Conservation (phyloP, 2,113 vertebrate genomes). For the Columbina picui region DNA sequence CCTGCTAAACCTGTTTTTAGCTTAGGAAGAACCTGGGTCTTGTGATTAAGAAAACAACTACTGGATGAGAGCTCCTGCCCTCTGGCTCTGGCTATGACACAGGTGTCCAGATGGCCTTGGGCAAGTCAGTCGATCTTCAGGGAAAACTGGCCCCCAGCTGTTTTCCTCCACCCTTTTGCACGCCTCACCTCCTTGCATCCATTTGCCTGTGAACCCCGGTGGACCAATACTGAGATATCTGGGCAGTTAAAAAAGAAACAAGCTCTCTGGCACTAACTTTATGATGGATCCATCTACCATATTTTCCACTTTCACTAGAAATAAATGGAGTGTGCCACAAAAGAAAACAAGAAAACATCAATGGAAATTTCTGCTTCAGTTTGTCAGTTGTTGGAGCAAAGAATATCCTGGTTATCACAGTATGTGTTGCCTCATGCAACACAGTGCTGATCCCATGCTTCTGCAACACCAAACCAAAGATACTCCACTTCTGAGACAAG, state of each 20-base stretch:
- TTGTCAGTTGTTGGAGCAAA: background rate
- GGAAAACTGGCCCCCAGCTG: background rate
- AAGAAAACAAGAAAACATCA: background rate
- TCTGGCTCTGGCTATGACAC: background rate
- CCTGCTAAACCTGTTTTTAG: background rate
- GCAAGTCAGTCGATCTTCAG: background rate
- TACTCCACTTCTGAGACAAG: background rate
- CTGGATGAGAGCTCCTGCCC: background rate
- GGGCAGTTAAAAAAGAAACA: background rate
- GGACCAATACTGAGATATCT: background rate
- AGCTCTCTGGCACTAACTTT: background rate
- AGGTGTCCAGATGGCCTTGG: background rate
- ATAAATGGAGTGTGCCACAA: background rate
- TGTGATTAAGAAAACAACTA: background rate
- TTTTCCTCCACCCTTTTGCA: background rate
- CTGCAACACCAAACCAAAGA: background rate
- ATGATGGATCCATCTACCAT: background rate
- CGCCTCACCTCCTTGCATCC: background rate
- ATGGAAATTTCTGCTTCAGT: background rate
- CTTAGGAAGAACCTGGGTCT: background rate
- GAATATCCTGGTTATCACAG: background rate
- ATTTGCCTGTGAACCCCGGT: background rate
- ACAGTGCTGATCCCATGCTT: rapidly evolving
- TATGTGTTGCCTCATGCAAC: background rate
- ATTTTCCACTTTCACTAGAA: background rate